A percentile compares a stretch with the other conserved stretches of the same genome.
Conservation (phyloP, 53 echinoderm and acorn worm genomes). For the Zoroaster sp. region DNA sequence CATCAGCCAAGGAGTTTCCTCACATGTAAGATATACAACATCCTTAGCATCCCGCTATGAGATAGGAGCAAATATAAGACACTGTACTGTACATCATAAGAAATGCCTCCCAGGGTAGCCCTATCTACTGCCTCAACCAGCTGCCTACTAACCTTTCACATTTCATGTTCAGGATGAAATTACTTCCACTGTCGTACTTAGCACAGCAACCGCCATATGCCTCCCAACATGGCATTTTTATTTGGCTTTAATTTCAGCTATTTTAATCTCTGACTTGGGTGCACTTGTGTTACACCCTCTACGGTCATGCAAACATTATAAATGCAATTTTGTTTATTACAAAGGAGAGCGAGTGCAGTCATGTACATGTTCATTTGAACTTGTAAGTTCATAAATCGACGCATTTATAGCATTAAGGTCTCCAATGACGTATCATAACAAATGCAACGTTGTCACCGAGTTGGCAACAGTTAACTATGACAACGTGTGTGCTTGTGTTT, state of each 20-base stretch:
- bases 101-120: conserved; percentile 16
- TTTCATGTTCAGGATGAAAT: conserved; percentile 15
- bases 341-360: neutral
- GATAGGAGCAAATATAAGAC: neutral
- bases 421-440: too few relatives aligned
- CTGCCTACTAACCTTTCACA: conserved; percentile 28
- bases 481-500: too few relatives aligned
- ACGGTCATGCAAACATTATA: neutral
- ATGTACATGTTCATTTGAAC: too few relatives aligned
- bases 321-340: neutral
- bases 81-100: neutral
- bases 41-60: neutral
- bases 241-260: conserved; percentile 18
- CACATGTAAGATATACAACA: too few relatives aligned
- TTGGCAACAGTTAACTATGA: too few relatives aligned
- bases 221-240: neutral
- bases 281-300: neutral
- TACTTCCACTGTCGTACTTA: neutral
- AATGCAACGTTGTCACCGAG: too few relatives aligned
- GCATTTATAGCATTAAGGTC: too few relatives aligned
- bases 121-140: conserved; percentile 1
- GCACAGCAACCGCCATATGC: neutral
- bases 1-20: too few relatives aligned
- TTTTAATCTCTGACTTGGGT: conserved; percentile 7
- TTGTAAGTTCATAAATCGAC: neutral